Percentiles rank a stretch among this genome's conserved stretches.
phyloP scores from a whole-genome alignment of 2,888 invertebrate species.

The Pardosa pseudoannulata region DNA sequence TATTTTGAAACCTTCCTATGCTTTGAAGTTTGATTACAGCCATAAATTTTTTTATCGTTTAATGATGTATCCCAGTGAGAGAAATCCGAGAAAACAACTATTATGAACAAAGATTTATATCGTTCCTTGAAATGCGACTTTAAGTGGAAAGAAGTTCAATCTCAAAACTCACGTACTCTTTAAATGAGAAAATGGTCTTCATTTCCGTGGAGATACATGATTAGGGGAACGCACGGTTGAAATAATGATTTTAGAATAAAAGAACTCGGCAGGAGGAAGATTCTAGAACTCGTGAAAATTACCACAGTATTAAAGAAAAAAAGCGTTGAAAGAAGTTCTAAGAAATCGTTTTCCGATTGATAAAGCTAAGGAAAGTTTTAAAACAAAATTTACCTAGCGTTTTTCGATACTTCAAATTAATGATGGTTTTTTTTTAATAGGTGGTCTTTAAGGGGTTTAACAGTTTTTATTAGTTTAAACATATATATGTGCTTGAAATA shows the following conservation, averaged over 20 bases:
- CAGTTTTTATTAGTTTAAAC: too few relatives aligned
- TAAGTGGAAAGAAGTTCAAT: background rate
- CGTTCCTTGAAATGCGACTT: background rate
- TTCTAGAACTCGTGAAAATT: background rate
- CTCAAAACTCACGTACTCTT: background rate
- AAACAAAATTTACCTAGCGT: background rate
- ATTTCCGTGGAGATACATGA: background rate
- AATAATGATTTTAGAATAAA: constrained; percentile 2
- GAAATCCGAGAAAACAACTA: background rate
- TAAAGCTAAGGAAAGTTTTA: background rate
- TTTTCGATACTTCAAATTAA: background rate
- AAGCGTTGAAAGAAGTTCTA: background rate
- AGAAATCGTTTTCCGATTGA: constrained; percentile 1
- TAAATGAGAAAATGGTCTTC: background rate
- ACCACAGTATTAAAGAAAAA: background rate
- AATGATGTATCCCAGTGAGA: too few relatives aligned
- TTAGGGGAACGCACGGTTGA: background rate
- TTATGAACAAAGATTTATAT: background rate
- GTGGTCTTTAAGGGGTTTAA: too few relatives aligned
- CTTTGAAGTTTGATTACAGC: too few relatives aligned
- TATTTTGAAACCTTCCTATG: too few relatives aligned
- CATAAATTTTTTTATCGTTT: too few relatives aligned
- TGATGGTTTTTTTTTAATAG: background rate
- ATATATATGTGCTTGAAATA: too few relatives aligned
- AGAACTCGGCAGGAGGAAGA: background rate